Percentiles rank a stretch among this genome's conserved stretches.
These are phyloP conservation scores for pig (Sus scrofa) DNA, from an alignment of 2,113 vertebrate genomes.

Conservation along the genomic window DNA sequence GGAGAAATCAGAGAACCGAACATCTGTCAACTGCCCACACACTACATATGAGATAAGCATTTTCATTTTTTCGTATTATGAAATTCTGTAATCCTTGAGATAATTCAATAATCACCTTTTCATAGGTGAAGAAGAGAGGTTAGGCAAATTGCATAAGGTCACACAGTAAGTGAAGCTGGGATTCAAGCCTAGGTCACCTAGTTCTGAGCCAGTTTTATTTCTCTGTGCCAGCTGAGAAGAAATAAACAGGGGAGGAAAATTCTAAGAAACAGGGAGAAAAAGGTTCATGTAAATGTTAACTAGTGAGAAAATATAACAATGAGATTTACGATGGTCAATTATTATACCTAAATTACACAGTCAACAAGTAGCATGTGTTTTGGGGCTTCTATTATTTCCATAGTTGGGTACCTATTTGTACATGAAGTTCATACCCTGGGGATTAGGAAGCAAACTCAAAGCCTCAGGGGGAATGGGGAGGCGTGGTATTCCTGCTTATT, in stretches of 20 bases:
- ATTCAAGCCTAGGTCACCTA: background rate
- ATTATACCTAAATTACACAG: background rate
- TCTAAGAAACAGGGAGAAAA: background rate
- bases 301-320: constrained; percentile 3
- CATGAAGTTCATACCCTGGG: background rate
- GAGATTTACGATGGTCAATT: background rate
- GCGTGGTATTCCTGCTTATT: background rate
- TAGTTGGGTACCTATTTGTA: background rate
- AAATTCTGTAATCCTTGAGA: constrained; percentile 31
- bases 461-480: background rate
- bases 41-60: background rate
- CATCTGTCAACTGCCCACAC: background rate
- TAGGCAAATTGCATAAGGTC: background rate
- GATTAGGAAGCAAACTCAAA: background rate
- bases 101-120: background rate
- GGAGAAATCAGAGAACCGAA: background rate
- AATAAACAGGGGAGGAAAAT: background rate
- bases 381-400: background rate
- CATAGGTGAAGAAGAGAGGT: constrained; percentile 23
- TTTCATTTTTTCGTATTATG: background rate
- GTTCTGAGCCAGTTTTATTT: constrained; percentile 38
- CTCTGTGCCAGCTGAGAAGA: background rate
- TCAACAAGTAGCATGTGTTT: background rate
- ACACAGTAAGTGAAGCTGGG: background rate
- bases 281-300: background rate